Base-by-base conservation (phyloP, 2,797 vertebrate genomes). In the Rhinophrynus dorsalis region DNA sequence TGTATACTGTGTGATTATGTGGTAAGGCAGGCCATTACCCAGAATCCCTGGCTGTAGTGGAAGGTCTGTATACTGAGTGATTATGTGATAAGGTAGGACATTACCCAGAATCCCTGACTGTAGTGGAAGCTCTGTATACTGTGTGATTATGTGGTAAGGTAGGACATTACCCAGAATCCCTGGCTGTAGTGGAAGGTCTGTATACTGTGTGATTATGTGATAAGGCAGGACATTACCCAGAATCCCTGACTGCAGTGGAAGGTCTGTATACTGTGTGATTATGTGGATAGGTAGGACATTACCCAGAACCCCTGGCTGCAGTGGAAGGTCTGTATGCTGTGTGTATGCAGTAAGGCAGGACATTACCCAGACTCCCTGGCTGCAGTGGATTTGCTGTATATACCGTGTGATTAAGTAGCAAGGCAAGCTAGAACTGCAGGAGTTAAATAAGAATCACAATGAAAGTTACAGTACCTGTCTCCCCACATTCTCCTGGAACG, bases 401-500 rank as follows among this genome's bases (percentile, higher is more conserved):
- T n/a, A n/a, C n/a, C n/a, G n/a, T n/a, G n/a, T n/a, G n/a, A n/a
- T n/a, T n/a, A n/a, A n/a, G n/a, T n/a, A n/a, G n/a, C n/a, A n/a
- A n/a, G n/a, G n/a, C n/a, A n/a, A n/a, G n/a, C n/a, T n/a, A n/a
- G n/a, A n/a, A n/a, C n/a, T n/a, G n/a, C n/a, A n/a, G n/a, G n/a
- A n/a, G n/a, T n/a, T n/a, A n/a, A n/a, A n/a, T n/a, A 3, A 15
- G 37, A 1, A 15, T 15, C 12, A 1, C n/a, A 12, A 40, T 40
- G 15, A 12, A 40, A n/a, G n/a, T 73, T 52, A 80, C 79, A 77
- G 6, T 93, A 99, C 97, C 97, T 99, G 97, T 93, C 97, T 90
- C 82, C 97, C 97, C 74, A 99, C 97, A 88, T 99, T 99, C 90
- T 99, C 97, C 90, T 99, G 97, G 91, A 99, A 99, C 79, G 97